Evolutionary conservation across 2,113 vertebrate species (phyloP), one percentile per base, ranked within the genome.

Genomic region (Anser cygnoides): DNA sequence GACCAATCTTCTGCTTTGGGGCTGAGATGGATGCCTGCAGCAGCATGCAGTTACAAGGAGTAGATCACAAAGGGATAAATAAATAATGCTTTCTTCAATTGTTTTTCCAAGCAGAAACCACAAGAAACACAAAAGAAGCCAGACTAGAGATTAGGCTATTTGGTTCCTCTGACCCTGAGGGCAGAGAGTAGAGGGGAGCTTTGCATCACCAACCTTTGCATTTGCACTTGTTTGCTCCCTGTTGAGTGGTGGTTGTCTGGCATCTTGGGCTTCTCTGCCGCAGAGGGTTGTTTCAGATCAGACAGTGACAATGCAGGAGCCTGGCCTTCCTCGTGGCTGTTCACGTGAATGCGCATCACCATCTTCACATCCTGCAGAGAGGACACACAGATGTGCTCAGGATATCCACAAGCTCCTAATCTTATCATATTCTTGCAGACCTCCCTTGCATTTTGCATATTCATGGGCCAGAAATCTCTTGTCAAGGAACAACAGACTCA

Each of bases 131-230:
- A 7, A 35, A 6, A 4, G 59, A 8, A 52, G 28, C 66, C 33
- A 55, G 33, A 44, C 11, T 44, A 33, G 31, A 29, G 65, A 9
- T 1, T 2, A 4, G 46, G 35, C 52, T 7, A 2, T 6, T 2
- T 3, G 26, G 31, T 4, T 11, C 14, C 23, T 50, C 10, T n/a
- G 35, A 73, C 44, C 59, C 33, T 35, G 2, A 67, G 37, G 0
- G 0, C 0, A 8, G 13, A 9, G 11, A 23, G 8, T 0, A 35
- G 54, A 11, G 26, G 33, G 33, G 43, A 43, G 23, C 10, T 61
- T 41, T 55, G 31, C 43, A 54, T 6, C 68, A 95, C 94, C 70
- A 41, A 95, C 95, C 94, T 97, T 71, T 95, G 91, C 58, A 90
- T 11, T 23, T 73, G 91, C 20, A 13, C 29, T 18, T n/a, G 66